These are phyloP conservation scores for Chaetorhynchus papuensis DNA, from an alignment of 2,113 vertebrate genomes.

Conservation along the genomic window DNA sequence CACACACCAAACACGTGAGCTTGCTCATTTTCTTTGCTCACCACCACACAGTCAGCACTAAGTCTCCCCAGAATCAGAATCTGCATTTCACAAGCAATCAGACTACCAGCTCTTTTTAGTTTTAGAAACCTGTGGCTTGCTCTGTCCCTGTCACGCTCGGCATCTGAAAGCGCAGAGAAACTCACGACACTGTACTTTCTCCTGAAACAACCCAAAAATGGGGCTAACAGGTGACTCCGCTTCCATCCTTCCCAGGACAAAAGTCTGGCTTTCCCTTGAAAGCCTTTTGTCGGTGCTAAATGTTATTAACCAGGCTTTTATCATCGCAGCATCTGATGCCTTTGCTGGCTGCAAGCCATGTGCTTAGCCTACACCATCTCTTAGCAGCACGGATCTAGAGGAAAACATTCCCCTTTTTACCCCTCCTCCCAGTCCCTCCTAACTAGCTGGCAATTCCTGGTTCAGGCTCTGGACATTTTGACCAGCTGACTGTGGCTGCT, in stretches of 20 bases:
- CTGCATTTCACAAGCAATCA: neutral
- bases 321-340: neutral
- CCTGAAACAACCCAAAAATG: neutral
- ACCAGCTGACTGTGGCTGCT: neutral
- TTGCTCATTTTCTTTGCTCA: neutral
- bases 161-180: neutral
- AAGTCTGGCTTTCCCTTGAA: neutral
- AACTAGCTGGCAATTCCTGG: neutral
- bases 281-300: neutral
- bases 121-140: neutral
- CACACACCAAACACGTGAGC: neutral
- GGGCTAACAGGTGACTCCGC: neutral
- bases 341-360: slow-evolving; percentile 10
- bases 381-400: neutral
- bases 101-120: neutral
- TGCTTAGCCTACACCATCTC: neutral
- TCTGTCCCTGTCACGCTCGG: neutral
- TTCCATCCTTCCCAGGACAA: neutral
- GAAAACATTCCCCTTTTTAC: neutral
- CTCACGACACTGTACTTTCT: neutral
- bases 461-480: neutral
- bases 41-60: neutral
- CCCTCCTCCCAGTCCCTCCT: neutral
- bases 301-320: slow-evolving; percentile 22
- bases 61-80: neutral